These are phyloP conservation scores for Diorhabda carinulata DNA, from an alignment of 1,140 invertebrate genomes.

Conservation along the genomic window DNA sequence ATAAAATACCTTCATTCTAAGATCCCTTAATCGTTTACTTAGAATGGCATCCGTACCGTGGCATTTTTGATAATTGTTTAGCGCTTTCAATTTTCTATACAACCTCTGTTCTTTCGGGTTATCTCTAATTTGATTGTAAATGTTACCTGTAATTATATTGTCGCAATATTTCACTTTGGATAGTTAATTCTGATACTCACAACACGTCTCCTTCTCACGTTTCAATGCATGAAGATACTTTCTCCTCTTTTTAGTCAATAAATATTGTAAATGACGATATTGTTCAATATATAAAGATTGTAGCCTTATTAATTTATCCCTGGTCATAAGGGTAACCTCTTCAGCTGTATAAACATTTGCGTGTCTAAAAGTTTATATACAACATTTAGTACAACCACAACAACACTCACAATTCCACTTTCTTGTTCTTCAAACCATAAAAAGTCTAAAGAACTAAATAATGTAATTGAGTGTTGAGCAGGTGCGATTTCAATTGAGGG, in stretches of 20 bases:
- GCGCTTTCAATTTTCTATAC: constrained; percentile 75
- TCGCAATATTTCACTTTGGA: neutral
- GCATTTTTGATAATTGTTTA: constrained; percentile 71
- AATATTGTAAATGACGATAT: constrained; percentile 68
- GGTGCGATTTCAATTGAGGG: too few relatives aligned
- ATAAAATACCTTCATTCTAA: constrained; percentile 60
- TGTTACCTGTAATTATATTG: constrained; percentile 58
- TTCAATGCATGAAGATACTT: constrained; percentile 71
- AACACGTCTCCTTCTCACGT: constrained; percentile 74
- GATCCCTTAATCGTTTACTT: constrained; percentile 73
- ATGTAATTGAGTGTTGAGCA: too few relatives aligned
- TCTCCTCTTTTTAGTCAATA: constrained; percentile 67
- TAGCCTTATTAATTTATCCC: constrained; percentile 71
- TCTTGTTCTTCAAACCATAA: too few relatives aligned
- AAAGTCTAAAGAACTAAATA: too few relatives aligned
- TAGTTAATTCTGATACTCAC: constrained; percentile 52
- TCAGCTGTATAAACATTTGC: constrained; percentile 84
- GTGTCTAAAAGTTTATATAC: constrained; percentile 57
- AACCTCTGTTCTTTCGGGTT: constrained; percentile 67
- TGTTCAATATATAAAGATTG: constrained; percentile 82
- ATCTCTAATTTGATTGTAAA: constrained; percentile 65
- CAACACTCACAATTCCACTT: too few relatives aligned
- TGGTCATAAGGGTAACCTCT: constrained; percentile 74
- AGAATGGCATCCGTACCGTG: constrained; percentile 78
- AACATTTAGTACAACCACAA: too few relatives aligned